Evolutionary conservation across 2,797 vertebrate species (phyloP).

Genomic region (Prionace glauca): DNA sequence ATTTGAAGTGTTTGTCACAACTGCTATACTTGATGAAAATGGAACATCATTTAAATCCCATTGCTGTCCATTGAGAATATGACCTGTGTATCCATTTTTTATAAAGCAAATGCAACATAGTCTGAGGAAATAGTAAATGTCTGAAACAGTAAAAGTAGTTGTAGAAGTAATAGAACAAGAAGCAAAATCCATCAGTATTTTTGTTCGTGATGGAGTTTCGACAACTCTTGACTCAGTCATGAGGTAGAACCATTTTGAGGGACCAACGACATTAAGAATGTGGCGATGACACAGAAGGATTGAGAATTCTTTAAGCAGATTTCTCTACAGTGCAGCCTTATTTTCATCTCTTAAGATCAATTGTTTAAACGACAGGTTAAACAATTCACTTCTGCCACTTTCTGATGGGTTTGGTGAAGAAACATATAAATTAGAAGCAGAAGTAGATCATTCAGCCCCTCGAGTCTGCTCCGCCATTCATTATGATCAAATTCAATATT

Average conservation of each 20-base stretch:
- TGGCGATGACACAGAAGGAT: not conserved
- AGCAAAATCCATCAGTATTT: not conserved
- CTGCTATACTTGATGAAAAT: not conserved
- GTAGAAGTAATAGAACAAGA: not conserved
- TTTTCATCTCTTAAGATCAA: not conserved
- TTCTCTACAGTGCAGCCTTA: not conserved
- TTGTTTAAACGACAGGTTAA: not conserved
- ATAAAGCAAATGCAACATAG: not conserved
- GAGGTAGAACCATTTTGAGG: not conserved
- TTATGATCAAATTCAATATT: too few relatives aligned
- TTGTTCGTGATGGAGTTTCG: not conserved
- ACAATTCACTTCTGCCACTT: not conserved
- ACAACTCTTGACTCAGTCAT: not conserved
- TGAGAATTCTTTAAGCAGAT: not conserved
- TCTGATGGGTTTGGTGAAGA: not conserved
- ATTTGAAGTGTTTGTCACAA: not conserved
- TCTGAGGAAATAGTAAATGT: not conserved
- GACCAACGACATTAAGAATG: too few relatives aligned
- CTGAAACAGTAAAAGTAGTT: not conserved
- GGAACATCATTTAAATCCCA: not conserved
- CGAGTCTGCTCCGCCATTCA: too few relatives aligned
- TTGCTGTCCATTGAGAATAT: not conserved
- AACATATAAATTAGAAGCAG: too few relatives aligned
- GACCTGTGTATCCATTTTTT: not conserved
- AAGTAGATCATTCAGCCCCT: too few relatives aligned